phyloP scores from a whole-genome alignment of 2,113 vertebrate genomes.

The Gallinago undulata region DNA sequence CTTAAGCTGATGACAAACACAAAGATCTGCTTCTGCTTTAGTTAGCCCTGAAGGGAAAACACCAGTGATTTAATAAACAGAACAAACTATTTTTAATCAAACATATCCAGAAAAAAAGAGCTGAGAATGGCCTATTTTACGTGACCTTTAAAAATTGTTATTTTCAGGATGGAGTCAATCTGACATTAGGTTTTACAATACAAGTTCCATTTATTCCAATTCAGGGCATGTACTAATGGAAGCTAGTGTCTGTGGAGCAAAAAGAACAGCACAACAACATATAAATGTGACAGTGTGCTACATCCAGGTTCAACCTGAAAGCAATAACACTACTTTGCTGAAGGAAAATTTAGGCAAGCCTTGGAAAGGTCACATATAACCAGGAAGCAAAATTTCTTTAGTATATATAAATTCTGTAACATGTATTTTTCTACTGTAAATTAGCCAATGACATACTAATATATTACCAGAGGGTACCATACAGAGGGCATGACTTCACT shows the following conservation, averaged over 20 bases:
- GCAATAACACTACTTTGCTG: not conserved
- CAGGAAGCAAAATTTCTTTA: not conserved
- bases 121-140: conserved; percentile 8
- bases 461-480: not conserved
- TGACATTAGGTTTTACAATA: conserved; percentile 27
- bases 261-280: not conserved
- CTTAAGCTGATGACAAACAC: not conserved
- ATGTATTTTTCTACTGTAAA: not conserved
- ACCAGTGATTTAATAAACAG: conserved; percentile 18
- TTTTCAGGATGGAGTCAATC: conserved; percentile 11
- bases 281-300: not conserved
- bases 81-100: conserved; percentile 46
- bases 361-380: not conserved
- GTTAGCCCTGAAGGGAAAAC: not conserved
- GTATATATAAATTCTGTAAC: not conserved
- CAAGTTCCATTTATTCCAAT: not conserved
- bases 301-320: not conserved
- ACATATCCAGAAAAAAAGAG: not conserved
- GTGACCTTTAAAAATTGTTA: conserved; percentile 46
- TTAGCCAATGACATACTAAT: not conserved
- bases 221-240: not conserved
- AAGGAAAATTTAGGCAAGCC: not conserved
- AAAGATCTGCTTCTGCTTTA: not conserved
- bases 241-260: not conserved
- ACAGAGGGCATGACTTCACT: not conserved